These are phyloP conservation scores for Hydrozoanthus gracilis DNA, from an alignment of 92 coral and sea anemone genomes.

Conservation along the genomic window DNA sequence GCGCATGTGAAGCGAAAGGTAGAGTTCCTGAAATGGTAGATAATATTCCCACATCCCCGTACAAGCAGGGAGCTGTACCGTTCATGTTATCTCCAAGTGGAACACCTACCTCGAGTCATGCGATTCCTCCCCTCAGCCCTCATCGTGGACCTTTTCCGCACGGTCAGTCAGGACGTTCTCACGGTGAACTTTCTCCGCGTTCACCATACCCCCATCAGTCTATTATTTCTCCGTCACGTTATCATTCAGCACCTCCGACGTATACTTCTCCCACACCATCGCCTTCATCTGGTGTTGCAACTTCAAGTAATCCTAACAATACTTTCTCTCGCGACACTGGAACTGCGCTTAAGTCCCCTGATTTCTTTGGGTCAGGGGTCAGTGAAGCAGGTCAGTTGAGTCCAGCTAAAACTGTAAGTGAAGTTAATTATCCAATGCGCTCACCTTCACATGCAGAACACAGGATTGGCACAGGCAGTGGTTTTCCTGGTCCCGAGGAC, in stretches of 20 bases:
- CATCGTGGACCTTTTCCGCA: constrained; percentile 57
- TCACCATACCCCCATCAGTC: constrained; percentile 84
- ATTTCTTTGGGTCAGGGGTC: constrained; percentile 82
- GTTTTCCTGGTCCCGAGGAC: constrained; percentile 63
- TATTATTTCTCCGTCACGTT: constrained; percentile 88
- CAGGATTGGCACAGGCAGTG: constrained; percentile 48
- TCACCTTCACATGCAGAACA: constrained; percentile 75
- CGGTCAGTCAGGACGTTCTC: constrained; percentile 49
- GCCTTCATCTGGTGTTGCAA: constrained; percentile 83
- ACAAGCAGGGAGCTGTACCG: constrained; percentile 69
- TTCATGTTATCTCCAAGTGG: constrained; percentile 78
- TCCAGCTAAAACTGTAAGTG: constrained; percentile 77
- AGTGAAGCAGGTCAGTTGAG: constrained; percentile 84
- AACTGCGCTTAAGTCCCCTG: constrained; percentile 77
- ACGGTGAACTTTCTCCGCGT: constrained; percentile 83
- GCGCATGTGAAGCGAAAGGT: constrained; percentile 63
- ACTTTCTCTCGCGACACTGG: constrained; percentile 79
- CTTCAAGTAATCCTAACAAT: constrained; percentile 86
- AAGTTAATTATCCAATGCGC: constrained; percentile 78
- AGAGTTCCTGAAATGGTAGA: constrained; percentile 78
- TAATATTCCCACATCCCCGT: constrained; percentile 85
- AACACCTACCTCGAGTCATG: constrained; percentile 68
- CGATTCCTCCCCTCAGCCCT: constrained; percentile 83
- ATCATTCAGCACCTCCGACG: constrained; percentile 88
- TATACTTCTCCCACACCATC: constrained; percentile 84